Conservation (phyloP, 2,113 vertebrate genomes). For the Sminthopsis crassicaudata region DNA sequence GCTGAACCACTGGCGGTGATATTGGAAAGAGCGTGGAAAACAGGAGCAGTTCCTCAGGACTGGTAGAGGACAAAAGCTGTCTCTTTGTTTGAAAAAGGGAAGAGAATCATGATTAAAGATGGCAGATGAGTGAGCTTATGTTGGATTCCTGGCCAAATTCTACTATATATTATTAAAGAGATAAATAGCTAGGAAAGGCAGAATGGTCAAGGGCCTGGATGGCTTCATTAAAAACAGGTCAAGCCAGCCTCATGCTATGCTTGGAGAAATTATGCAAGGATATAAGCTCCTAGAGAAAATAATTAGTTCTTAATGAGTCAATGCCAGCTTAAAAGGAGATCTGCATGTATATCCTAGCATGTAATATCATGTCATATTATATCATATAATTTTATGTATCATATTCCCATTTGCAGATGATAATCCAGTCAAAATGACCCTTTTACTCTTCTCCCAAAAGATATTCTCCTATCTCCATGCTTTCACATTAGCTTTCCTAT, state of each 20-base stretch:
- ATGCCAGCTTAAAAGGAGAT: neutral
- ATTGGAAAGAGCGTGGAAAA: neutral
- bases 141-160: neutral
- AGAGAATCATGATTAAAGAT: neutral
- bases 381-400: neutral
- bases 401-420: neutral
- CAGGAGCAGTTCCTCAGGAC: neutral
- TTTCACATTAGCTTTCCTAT: neutral
- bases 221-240: neutral
- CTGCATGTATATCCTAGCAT: neutral
- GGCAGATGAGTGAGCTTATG: neutral
- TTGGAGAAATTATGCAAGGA: neutral
- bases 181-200: neutral
- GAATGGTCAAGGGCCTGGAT: neutral
- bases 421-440: neutral
- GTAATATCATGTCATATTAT: neutral
- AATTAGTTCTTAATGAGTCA: neutral
- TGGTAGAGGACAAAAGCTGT: neutral
- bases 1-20: neutral
- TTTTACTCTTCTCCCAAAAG: neutral
- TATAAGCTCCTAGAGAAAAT: neutral
- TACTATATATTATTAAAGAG: neutral
- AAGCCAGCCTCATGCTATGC: neutral
- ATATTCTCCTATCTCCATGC: neutral
- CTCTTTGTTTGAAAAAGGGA: neutral